Evolutionary conservation across 1,140 invertebrate genomes (phyloP).

Genomic region (Drosophila sucinea): DNA sequence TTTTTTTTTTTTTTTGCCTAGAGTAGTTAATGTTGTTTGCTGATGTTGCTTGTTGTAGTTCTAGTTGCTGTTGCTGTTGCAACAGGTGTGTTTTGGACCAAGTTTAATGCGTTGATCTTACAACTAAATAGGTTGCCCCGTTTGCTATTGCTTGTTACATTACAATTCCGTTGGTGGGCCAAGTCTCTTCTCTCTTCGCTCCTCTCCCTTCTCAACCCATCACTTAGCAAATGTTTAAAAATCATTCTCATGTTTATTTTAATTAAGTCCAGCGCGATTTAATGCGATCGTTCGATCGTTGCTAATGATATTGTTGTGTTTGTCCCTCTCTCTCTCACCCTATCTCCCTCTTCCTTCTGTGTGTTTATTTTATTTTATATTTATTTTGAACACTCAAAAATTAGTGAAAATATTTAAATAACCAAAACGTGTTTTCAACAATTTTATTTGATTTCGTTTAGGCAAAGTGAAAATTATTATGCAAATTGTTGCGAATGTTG

Average conservation of each 20-base stretch:
- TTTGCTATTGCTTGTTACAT: conserved; percentile 36
- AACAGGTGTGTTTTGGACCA: conserved; percentile 59
- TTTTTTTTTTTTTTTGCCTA: conserved; percentile 58
- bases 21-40: conserved; percentile 25
- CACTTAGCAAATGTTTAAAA: conserved; percentile 64
- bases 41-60: conserved; percentile 13
- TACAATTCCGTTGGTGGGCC: conserved; percentile 50
- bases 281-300: conserved; percentile 50
- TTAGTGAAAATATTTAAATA: conserved; percentile 77
- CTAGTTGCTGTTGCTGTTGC: conserved; percentile 29
- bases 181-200: neutral
- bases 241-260: conserved; percentile 75
- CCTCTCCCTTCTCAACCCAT: neutral
- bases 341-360: conserved; percentile 38
- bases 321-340: conserved; percentile 26
- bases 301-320: conserved; percentile 45
- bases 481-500: conserved; percentile 26
- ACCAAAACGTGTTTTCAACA: conserved; percentile 69
- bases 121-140: conserved; percentile 70
- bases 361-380: conserved; percentile 37
- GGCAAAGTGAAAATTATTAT: conserved; percentile 54
- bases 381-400: conserved; percentile 43
- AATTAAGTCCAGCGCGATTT: conserved; percentile 65
- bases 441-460: conserved; percentile 28
- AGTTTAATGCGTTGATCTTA: conserved; percentile 51